Conservation (phyloP, 2,797 vertebrate species). For the Falco concolor region DNA sequence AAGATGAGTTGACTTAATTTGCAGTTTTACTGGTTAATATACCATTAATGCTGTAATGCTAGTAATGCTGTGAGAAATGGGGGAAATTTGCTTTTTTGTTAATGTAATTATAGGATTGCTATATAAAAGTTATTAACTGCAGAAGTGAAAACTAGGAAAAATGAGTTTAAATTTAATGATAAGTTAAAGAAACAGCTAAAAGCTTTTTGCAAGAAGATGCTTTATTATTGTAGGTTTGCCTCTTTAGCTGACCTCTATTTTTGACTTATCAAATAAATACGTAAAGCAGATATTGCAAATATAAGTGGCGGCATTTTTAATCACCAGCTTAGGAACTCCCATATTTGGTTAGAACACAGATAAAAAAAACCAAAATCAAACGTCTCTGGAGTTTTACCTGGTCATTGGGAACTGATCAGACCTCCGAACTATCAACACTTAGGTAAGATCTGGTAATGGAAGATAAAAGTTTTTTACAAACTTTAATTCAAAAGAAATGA, state of each 20-base stretch:
- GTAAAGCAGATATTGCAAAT: not conserved
- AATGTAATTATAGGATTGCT: constrained; percentile 42
- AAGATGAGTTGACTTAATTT: constrained; percentile 47
- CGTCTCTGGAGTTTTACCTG: not conserved
- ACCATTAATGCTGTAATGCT: not conserved
- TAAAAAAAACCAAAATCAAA: not conserved
- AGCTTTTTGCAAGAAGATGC: not conserved
- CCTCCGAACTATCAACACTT: not conserved
- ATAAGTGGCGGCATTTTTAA: not conserved
- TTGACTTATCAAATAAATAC: constrained; percentile 15
- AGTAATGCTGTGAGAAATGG: constrained; percentile 16
- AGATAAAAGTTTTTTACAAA: not conserved
- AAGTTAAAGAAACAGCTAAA: constrained; percentile 18
- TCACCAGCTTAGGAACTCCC: not conserved
- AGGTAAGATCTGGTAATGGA: not conserved
- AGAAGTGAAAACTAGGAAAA: constrained; percentile 12
- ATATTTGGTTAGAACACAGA: not conserved
- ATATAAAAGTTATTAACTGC: constrained; percentile 40
- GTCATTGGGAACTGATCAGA: not conserved
- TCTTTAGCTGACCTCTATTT: constrained; percentile 16
- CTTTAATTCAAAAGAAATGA: not conserved
- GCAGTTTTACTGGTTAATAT: constrained; percentile 28
- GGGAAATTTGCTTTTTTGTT: constrained; percentile 36
- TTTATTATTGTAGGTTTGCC: not conserved
- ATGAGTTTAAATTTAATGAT: constrained; percentile 3